Evolutionary conservation across 2,113 vertebrate species (phyloP), one percentile per base, ranked within the genome.

Genomic region (Ascaphus truei): DNA sequence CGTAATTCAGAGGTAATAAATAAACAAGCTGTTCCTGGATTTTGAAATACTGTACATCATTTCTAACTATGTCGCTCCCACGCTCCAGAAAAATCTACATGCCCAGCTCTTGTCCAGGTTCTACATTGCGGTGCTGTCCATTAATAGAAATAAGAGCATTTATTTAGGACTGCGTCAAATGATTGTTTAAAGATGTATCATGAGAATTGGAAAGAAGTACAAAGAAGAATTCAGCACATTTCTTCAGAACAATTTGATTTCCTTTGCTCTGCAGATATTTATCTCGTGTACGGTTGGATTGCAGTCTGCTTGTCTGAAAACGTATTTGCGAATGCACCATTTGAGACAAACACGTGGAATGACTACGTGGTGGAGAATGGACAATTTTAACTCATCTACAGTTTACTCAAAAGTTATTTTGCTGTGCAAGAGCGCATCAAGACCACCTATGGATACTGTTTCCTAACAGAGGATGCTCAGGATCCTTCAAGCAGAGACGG

Each of bases 331-430:
- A 77, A 75, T 48, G 22, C 27, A 64, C 33, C 36, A 50, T 66
- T 69, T 60, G 66, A 69, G 56, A 51, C 55, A 69, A 69, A 45
- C n/a, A 69, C 71, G 52, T 7, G 37, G 52, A 48, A 31, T 22
- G 43, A 31, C 36, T 58, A 63, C 61, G 34, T 23, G 48, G 13
- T 22, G 50, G 65, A 69, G 39, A 47, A 64, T 71, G 30, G 12
- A 59, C 31, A 58, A 52, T 37, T 41, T 78, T 59, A 73, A 68
- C 41, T 74, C 67, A 34, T 60, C 31, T 72, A 18, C 45, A 71
- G 52, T 74, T 78, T 75, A 73, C 72, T 77, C 74, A 76, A 63
- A 77, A 83, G 77, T 77, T 43, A 76, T 55, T 53, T 75, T 58
- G 73, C 60, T 62, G 65, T 55, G 50, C 73, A 78, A 77, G 67